Percentiles rank a stretch among this genome's conserved stretches.
phyloP scores from a whole-genome alignment of 2,113 vertebrate species.

The Oceanodroma tethys region DNA sequence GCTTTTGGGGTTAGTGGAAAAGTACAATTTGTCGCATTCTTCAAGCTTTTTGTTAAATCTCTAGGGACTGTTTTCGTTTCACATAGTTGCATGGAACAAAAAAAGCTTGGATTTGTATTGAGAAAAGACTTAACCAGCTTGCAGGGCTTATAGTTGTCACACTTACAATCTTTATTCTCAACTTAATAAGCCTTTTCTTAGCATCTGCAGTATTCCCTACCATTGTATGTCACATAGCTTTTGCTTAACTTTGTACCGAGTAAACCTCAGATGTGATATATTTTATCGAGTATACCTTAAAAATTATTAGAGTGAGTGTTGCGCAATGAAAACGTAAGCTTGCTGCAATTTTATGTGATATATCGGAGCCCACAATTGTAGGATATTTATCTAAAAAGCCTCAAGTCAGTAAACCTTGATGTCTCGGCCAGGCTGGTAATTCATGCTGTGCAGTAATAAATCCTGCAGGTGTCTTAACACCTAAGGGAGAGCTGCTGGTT shows the following conservation, averaged over 20 bases:
- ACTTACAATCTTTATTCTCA: not conserved
- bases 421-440: not conserved
- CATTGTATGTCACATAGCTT: not conserved
- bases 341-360: not conserved
- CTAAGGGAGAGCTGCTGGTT: not conserved
- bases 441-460: not conserved
- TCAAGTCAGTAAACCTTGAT: conserved; percentile 11
- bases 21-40: not conserved
- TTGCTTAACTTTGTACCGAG: not conserved
- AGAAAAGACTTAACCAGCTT: not conserved
- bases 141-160: not conserved
- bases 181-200: conserved; percentile 15
- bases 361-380: not conserved
- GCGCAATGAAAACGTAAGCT: not conserved
- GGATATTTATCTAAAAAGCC: not conserved
- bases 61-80: not conserved
- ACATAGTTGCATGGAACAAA: not conserved
- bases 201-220: not conserved
- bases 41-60: not conserved
- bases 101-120: not conserved
- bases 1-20: not conserved
- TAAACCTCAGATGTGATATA: not conserved
- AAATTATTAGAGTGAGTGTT: not conserved
- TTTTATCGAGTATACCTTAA: not conserved
- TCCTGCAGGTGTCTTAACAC: not conserved